These are phyloP conservation scores for Andrena hattorfiana DNA, from an alignment of 2,888 invertebrate genomes.

Conservation along the genomic window DNA sequence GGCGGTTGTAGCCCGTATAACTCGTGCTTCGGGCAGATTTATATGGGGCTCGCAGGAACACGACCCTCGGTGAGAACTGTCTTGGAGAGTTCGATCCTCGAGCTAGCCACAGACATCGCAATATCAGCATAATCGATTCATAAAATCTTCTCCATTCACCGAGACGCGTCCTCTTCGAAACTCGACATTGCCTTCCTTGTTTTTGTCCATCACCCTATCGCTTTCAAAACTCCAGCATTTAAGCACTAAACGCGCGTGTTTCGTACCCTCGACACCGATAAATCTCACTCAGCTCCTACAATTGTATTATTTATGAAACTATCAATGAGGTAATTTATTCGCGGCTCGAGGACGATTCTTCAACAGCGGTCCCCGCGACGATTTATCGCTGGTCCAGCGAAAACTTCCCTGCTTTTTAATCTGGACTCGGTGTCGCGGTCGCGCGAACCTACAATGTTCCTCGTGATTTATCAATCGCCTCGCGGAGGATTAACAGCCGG, in stretches of 20 bases:
- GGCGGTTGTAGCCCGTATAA: conserved; percentile 58
- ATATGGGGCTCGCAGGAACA: conserved; percentile 58
- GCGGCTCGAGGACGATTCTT: conserved; percentile 42
- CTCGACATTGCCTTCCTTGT: background rate
- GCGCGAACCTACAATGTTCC: conserved; percentile 64
- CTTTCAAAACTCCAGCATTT: background rate
- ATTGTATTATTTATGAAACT: conserved; percentile 54
- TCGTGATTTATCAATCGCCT: conserved; percentile 69
- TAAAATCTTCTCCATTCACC: background rate
- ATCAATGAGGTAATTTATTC: conserved; percentile 61
- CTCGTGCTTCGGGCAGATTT: conserved; percentile 60
- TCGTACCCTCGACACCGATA: conserved; percentile 7
- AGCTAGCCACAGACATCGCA: conserved; percentile 17
- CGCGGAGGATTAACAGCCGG: conserved; percentile 53
- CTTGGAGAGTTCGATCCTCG: conserved; percentile 50
- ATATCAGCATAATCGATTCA: conserved; percentile 25
- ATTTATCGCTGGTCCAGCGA: conserved; percentile 54
- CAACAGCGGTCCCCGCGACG: conserved; percentile 32
- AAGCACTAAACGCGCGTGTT: background rate
- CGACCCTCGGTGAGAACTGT: conserved; percentile 67
- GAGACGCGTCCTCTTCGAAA: background rate
- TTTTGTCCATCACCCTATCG: background rate
- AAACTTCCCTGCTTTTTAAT: conserved; percentile 61
- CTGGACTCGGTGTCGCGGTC: conserved; percentile 51
- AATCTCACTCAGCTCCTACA: conserved; percentile 29